Conservation (phyloP, 2,113 vertebrate genomes). For the Guaruba guarouba region DNA sequence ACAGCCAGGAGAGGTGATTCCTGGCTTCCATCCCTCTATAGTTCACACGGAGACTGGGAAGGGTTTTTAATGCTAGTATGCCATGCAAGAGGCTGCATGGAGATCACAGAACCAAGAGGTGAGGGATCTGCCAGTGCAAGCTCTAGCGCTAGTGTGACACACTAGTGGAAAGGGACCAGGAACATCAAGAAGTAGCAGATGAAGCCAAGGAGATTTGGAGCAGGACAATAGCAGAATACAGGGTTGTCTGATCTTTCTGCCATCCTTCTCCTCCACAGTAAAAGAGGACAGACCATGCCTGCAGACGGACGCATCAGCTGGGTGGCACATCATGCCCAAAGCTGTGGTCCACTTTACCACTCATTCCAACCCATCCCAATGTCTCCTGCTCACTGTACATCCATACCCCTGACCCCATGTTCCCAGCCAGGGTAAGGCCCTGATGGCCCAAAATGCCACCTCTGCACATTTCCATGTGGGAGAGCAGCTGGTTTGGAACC, state of each 20-base stretch:
- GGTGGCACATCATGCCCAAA: neutral
- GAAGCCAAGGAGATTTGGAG: neutral
- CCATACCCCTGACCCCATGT: rapidly evolving
- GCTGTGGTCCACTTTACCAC: neutral
- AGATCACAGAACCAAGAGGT: neutral
- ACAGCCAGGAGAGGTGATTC: neutral
- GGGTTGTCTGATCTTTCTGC: neutral
- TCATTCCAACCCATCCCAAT: neutral
- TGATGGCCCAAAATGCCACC: neutral
- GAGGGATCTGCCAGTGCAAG: neutral
- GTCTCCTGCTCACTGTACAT: neutral
- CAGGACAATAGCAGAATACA: neutral
- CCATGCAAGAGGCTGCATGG: neutral
- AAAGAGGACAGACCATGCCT: neutral
- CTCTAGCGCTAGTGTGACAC: neutral
- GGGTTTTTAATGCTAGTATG: neutral
- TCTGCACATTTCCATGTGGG: neutral
- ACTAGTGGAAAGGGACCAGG: neutral
- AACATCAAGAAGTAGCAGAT: rapidly evolving
- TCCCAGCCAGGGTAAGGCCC: neutral
- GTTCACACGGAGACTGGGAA: neutral
- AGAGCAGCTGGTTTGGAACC: neutral
- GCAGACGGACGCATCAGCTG: rapidly evolving
- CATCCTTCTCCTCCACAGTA: neutral
- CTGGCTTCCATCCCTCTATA: neutral